Conservation (phyloP, 2,113 vertebrate species). For the Eulacestoma nigropectus region DNA sequence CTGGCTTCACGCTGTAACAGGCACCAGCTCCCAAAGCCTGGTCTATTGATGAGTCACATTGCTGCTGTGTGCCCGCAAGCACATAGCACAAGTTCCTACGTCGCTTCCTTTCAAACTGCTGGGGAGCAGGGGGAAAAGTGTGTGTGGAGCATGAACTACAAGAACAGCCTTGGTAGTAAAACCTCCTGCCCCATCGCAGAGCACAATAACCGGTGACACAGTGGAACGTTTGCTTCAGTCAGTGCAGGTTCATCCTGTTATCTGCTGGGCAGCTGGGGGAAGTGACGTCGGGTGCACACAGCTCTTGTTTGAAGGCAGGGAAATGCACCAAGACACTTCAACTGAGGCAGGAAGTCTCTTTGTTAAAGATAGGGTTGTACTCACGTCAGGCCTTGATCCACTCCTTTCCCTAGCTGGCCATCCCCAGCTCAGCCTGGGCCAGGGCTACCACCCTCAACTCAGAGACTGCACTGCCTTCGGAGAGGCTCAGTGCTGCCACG, state of each 20-base stretch:
- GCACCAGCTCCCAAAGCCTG: conserved; percentile 72
- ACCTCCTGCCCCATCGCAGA: neutral
- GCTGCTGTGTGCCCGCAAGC: conserved; percentile 53
- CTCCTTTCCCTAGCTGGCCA: neutral
- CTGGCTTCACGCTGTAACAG: conserved; percentile 78
- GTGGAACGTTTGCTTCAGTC: conserved; percentile 51
- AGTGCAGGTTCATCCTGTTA: conserved; percentile 61
- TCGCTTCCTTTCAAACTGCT: neutral
- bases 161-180: neutral
- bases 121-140: neutral
- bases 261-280: neutral
- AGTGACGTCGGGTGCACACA: conserved; percentile 21
- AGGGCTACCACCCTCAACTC: neutral
- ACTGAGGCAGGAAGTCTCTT: conserved; percentile 52
- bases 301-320: conserved; percentile 34
- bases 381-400: neutral
- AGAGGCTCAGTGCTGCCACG: accelerated
- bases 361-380: neutral
- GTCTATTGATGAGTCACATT: conserved; percentile 66
- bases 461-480: accelerated
- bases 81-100: neutral
- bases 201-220: neutral
- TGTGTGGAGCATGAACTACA: neutral
- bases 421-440: neutral
- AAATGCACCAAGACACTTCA: neutral